Percentiles rank a stretch among this genome's conserved stretches.
phyloP scores from a whole-genome alignment of 2,888 invertebrate genomes.

The Rhodophaea formosa region DNA sequence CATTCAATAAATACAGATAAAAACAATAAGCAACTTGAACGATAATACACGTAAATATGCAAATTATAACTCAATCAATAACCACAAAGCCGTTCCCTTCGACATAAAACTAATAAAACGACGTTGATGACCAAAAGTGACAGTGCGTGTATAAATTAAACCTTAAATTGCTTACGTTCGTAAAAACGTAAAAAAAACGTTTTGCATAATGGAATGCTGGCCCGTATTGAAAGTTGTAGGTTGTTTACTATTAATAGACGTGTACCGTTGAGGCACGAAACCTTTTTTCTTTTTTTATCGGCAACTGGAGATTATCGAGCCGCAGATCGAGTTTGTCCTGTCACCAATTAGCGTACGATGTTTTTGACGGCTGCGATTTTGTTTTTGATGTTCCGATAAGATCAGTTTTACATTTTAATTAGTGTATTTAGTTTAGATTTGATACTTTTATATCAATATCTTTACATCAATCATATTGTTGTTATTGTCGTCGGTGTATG shows the following conservation, averaged over 20 bases:
- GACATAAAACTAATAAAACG: neutral
- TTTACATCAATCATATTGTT: too few relatives aligned
- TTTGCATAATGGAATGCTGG: conserved; percentile 17
- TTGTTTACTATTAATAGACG: conserved; percentile 18
- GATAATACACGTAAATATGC: neutral
- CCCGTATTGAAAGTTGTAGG: conserved; percentile 17
- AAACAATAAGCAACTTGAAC: neutral
- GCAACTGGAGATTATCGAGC: conserved; percentile 3
- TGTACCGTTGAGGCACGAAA: conserved; percentile 10
- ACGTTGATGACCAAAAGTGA: conserved; percentile 1
- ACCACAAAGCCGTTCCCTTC: neutral
- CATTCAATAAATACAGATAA: neutral
- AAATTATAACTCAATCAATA: conserved; percentile 2
- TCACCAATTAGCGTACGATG: conserved; percentile 5
- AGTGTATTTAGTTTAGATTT: neutral
- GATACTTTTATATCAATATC: neutral
- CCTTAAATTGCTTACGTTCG: conserved; percentile 2
- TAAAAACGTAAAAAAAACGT: neutral
- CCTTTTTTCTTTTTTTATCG: conserved; percentile 1
- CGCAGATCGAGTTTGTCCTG: conserved; percentile 1
- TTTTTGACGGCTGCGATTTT: conserved; percentile 5
- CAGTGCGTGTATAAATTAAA: conserved; percentile 3
- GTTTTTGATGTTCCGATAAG: conserved; percentile 3
- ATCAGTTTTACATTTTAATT: conserved; percentile 6
- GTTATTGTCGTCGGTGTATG: too few relatives aligned